Percentiles rank a stretch among this genome's conserved stretches.
Conservation (phyloP, 1,140 invertebrate species). For the Panulirus ornatus region DNA sequence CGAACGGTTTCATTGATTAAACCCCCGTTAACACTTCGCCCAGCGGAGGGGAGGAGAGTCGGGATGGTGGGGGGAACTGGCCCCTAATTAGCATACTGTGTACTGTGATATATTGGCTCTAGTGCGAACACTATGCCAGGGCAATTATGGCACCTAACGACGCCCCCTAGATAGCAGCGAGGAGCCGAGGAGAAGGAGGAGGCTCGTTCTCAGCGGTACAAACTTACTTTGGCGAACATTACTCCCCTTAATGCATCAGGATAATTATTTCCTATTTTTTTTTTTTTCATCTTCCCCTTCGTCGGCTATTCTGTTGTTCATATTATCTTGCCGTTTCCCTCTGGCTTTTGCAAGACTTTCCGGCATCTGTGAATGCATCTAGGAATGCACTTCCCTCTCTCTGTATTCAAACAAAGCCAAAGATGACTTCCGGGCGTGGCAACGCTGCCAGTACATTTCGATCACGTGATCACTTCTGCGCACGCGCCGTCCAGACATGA, state of each 20-base stretch:
- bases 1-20: not conserved
- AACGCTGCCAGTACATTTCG: not conserved
- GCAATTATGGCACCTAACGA: conserved; percentile 38
- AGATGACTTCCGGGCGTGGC: too few species aligned
- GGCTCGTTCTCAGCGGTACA: too few species aligned
- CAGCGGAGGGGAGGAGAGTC: too few species aligned
- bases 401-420: too few species aligned
- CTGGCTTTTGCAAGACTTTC: too few species aligned
- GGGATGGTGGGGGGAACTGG: not conserved
- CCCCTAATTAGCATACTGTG: conserved; percentile 44
- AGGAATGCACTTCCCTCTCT: too few species aligned
- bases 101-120: conserved; percentile 35
- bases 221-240: not conserved
- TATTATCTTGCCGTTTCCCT: too few species aligned
- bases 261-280: too few species aligned
- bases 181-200: not conserved
- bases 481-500: not conserved
- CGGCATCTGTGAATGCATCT: too few species aligned
- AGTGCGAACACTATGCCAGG: conserved; percentile 23
- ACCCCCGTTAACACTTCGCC: conserved; percentile 28
- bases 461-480: not conserved
- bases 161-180: conserved; percentile 13
- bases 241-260: not conserved
- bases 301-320: not conserved
- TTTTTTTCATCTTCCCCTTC: not conserved